A percentile compares a stretch with the other conserved stretches of the same genome.
phyloP scores from a whole-genome alignment of 92 coral and sea anemone genomes.

The Ricordea florida region DNA sequence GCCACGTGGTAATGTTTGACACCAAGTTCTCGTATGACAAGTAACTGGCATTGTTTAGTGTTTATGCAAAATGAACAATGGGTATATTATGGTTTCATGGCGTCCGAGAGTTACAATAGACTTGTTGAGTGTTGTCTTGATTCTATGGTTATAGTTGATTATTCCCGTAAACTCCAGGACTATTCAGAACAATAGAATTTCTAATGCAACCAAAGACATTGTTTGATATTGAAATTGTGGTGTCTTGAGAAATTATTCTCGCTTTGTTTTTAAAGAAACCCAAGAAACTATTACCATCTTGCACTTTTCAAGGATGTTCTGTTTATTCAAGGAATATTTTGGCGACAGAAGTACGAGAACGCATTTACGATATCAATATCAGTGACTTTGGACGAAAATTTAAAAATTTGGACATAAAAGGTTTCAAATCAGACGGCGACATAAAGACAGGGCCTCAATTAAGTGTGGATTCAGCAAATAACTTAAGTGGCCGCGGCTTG shows the following conservation, averaged over 20 bases:
- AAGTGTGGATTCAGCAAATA: not conserved
- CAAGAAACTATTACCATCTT: not conserved
- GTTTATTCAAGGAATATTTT: not conserved
- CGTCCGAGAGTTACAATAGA: not conserved
- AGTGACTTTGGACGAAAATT: not conserved
- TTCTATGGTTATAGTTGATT: not conserved
- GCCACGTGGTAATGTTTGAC: conserved; percentile 13
- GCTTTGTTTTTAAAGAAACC: not conserved
- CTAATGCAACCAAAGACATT: not conserved
- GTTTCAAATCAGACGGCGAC: not conserved
- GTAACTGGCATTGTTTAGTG: not conserved
- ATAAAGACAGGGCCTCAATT: not conserved
- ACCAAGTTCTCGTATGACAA: conserved; percentile 13
- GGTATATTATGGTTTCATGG: not conserved
- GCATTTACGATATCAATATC: not conserved
- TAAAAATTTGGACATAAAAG: not conserved
- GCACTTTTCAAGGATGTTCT: not conserved
- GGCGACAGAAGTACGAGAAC: not conserved
- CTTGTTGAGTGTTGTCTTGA: not conserved
- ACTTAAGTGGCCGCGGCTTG: not conserved
- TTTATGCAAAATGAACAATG: not conserved
- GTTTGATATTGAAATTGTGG: not conserved
- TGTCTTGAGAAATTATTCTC: not conserved
- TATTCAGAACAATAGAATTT: not conserved
- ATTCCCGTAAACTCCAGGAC: not conserved